A percentile compares a stretch with the other conserved stretches of the same genome.
These are phyloP conservation scores for Dynastes grantii DNA, from an alignment of 2,888 invertebrate genomes.

Conservation along the genomic window DNA sequence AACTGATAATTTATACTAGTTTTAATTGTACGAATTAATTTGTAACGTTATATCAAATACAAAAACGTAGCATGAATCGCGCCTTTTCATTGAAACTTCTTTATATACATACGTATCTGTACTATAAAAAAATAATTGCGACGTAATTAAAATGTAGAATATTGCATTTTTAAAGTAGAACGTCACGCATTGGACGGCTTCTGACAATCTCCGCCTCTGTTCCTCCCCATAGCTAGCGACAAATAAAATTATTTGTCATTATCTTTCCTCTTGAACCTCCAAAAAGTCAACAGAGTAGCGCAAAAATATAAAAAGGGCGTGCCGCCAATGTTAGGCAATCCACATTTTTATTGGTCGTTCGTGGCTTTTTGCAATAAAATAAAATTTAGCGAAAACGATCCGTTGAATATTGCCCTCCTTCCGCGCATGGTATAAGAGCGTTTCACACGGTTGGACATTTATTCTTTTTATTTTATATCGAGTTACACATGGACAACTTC, in stretches of 20 bases:
- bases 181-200: slow-evolving; percentile 51
- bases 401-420: slow-evolving; percentile 29
- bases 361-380: slow-evolving; percentile 40
- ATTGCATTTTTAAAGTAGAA: slow-evolving; percentile 48
- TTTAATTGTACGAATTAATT: too few relatives aligned
- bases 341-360: slow-evolving; percentile 40
- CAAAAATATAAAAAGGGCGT: slow-evolving; percentile 43
- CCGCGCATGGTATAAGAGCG: slow-evolving; percentile 41
- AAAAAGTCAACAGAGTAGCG: slow-evolving; percentile 44
- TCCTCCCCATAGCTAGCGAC: slow-evolving; percentile 49
- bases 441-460: slow-evolving; percentile 37
- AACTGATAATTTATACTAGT: too few relatives aligned
- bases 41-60: too few relatives aligned
- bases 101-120: not conserved
- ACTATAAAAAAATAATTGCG: slow-evolving; percentile 5
- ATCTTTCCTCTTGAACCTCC: slow-evolving; percentile 44
- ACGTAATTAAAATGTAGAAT: slow-evolving; percentile 31
- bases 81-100: not conserved
- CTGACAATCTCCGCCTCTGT: slow-evolving; percentile 48
- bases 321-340: slow-evolving; percentile 35
- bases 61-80: not conserved
- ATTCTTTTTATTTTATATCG: slow-evolving; percentile 19
- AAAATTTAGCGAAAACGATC: slow-evolving; percentile 40
- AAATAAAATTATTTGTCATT: slow-evolving; percentile 51
- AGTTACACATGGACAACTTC: slow-evolving; percentile 13